A percentile compares a stretch with the other conserved stretches of the same genome.
Evolutionary conservation across 2,797 vertebrate genomes (phyloP).

Genomic region (Erethizon dorsatum): DNA sequence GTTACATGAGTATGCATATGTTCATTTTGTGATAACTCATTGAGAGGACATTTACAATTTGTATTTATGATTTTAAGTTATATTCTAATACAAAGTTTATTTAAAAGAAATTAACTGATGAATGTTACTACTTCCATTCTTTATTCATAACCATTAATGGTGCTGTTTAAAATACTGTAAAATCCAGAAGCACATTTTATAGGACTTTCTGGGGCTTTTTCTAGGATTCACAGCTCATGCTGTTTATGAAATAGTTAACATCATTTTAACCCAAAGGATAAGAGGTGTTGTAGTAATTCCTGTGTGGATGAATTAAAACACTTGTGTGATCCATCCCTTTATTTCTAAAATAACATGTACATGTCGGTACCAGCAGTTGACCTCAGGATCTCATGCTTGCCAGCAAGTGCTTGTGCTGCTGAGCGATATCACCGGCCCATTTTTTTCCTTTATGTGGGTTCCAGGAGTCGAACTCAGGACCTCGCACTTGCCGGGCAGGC

Average conservation of each 20-base stretch:
- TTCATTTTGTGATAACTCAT: conserved; percentile 22
- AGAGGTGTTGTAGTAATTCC: conserved; percentile 30
- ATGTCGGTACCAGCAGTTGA: too few relatives aligned
- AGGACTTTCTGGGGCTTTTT: neutral
- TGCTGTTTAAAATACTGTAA: conserved; percentile 21
- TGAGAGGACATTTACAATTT: neutral
- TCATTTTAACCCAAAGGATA: conserved; percentile 52
- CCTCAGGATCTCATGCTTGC: too few relatives aligned
- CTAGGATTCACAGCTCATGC: neutral
- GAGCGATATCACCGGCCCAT: too few relatives aligned
- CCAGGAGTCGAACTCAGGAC: too few relatives aligned
- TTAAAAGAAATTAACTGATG: conserved; percentile 54
- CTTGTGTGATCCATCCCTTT: neutral
- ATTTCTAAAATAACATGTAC: conserved; percentile 56
- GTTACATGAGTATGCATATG: neutral
- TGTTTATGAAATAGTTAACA: conserved; percentile 57
- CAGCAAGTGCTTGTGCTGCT: too few relatives aligned
- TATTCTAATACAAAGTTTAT: conserved; percentile 39
- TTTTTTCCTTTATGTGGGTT: too few relatives aligned
- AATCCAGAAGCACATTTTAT: conserved; percentile 31
- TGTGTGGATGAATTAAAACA: conserved; percentile 7
- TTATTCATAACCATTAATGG: conserved; percentile 16
- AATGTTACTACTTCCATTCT: conserved; percentile 45
- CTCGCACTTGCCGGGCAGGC: too few relatives aligned
- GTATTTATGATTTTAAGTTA: conserved; percentile 28